Conservation (phyloP, 2,113 vertebrate species). For the Catagonus wagneri region DNA sequence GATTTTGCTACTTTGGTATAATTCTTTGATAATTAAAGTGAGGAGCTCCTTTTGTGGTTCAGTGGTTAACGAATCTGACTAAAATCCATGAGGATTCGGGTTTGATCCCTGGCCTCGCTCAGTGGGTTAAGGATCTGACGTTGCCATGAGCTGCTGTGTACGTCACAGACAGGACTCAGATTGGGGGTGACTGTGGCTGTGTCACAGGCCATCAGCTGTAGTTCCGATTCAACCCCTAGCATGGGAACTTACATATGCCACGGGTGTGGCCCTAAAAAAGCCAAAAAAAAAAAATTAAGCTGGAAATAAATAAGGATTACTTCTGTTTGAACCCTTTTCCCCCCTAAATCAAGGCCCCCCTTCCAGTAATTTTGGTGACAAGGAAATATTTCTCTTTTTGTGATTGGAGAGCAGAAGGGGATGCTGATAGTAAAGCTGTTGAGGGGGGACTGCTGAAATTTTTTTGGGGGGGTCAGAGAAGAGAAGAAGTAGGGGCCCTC, state of each 20-base stretch:
- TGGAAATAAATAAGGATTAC: conserved; percentile 23
- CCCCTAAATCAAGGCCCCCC: neutral
- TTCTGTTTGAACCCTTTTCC: neutral
- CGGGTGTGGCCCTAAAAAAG: too few relatives aligned
- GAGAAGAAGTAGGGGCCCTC: neutral
- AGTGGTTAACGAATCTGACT: too few relatives aligned
- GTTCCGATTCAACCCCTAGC: too few relatives aligned
- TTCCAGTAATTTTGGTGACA: neutral
- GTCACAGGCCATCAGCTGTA: too few relatives aligned
- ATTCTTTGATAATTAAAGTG: conserved; percentile 51
- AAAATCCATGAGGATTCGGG: too few relatives aligned
- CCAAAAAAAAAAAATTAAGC: neutral
- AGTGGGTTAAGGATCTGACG: too few relatives aligned
- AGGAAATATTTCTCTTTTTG: neutral
- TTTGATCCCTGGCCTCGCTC: too few relatives aligned
- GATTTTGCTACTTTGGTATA: neutral
- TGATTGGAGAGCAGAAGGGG: neutral
- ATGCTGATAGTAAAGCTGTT: neutral
- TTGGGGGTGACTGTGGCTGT: too few relatives aligned
- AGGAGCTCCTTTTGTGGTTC: neutral
- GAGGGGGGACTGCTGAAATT: neutral
- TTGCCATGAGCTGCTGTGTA: too few relatives aligned
- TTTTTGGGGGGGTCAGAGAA: neutral
- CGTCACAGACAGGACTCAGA: too few relatives aligned
- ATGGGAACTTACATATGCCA: too few relatives aligned